A percentile compares a stretch with the other conserved stretches of the same genome.
phyloP scores from a whole-genome alignment of 2,888 invertebrate genomes.

The Oscheius sp. region DNA sequence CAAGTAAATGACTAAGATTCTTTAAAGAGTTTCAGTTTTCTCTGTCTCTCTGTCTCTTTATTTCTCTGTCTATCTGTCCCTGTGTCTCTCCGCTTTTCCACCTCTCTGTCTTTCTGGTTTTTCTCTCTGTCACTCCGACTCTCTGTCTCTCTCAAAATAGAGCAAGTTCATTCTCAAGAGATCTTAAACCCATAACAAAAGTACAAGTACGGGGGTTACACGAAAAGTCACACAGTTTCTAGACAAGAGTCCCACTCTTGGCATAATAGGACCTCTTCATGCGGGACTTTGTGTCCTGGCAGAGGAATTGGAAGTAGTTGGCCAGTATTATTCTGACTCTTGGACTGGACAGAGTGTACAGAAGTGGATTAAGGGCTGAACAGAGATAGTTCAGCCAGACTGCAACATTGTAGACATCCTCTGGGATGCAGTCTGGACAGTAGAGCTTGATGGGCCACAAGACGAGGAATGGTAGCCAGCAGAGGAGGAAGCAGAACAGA shows the following conservation, averaged over 20 bases:
- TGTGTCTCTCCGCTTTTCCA: too few relatives aligned
- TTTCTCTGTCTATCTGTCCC: too few relatives aligned
- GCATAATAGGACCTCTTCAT: constrained; percentile 25
- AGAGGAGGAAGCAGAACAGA: constrained; percentile 63
- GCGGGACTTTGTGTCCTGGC: constrained; percentile 25
- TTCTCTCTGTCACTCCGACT: too few relatives aligned
- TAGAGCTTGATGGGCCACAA: constrained; percentile 66
- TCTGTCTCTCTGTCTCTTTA: too few relatives aligned
- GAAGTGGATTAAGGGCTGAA: constrained; percentile 65
- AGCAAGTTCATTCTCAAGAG: not conserved
- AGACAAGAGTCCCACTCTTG: constrained; percentile 33
- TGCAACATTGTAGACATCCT: constrained; percentile 50
- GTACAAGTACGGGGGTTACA: not conserved
- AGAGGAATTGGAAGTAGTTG: constrained; percentile 22
- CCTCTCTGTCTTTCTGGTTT: too few relatives aligned
- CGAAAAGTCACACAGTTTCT: not conserved
- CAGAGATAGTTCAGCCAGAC: constrained; percentile 69
- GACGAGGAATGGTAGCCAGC: constrained; percentile 68
- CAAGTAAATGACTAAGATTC: too few relatives aligned
- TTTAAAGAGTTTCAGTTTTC: too few relatives aligned
- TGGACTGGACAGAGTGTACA: constrained; percentile 66
- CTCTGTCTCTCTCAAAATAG: too few relatives aligned
- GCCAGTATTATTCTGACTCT: constrained; percentile 38
- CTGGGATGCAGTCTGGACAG: constrained; percentile 51
- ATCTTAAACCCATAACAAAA: not conserved